Evolutionary conservation across 1,140 invertebrate species (phyloP), one percentile per base, ranked within the genome.

Genomic region (Pachypeltis micranthus): DNA sequence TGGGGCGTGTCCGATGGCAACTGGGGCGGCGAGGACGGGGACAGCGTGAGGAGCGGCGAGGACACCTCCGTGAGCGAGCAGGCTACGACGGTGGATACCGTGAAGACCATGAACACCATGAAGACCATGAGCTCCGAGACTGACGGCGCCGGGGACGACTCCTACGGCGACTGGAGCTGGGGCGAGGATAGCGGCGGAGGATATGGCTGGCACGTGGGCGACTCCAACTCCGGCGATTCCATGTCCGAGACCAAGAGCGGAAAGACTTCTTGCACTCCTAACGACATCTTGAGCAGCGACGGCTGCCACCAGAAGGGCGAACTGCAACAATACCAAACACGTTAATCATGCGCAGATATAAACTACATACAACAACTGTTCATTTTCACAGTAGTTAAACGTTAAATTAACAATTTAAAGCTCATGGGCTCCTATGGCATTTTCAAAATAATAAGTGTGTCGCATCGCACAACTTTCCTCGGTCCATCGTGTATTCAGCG

Each of bases 31-130:
- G 34, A 39, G 7, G 34, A 39, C 34, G 34, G n/a, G 7, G 34
- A 39, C 34, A n/a, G 7, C 34, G 34, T 39, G 34, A 39, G 34
- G n/a, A 7, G n/a, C 7, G n/a, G 34, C 34, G 34, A n/a, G 34
- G n/a, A 39, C 34, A n/a, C 34, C 34, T 7, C 7, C 34, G n/a
- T 10, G 34, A 21, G 4, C 47, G 47, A 51, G 12, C 12, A 51
- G 10, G 47, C 47, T 51, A 21, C 47, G 47, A 51, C 47, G 47
- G 47, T 51, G 47, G 47, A 51, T 51, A 21, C 47, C 47, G 23
- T 51, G 47, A 51, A 7, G 12, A 3, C 47, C 7, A 4, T 3
- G 23, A 16, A 3, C 10, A 21, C 12, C 12, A 21, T 21, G 12
- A 21, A 21, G 12, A 21, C 3, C 10, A 21, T 4, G 12, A 21